A percentile compares a stretch with the other conserved stretches of the same genome.
Conservation (phyloP, 2,888 invertebrate genomes). For the Patella ulyssiponensis region DNA sequence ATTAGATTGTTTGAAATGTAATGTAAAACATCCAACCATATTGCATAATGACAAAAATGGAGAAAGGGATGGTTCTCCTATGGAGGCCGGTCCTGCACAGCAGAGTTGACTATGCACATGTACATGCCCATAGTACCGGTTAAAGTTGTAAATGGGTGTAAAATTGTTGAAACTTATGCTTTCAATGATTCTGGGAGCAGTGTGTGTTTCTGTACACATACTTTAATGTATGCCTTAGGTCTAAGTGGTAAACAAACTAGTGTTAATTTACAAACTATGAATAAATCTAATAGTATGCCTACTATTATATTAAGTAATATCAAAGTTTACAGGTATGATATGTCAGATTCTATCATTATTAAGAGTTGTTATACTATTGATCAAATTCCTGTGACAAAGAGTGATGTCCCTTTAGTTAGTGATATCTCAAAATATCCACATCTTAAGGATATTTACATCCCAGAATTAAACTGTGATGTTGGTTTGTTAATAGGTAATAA, state of each 20-base stretch:
- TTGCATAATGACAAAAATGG: too few species aligned
- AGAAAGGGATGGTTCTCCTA: background rate
- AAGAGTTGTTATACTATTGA: background rate
- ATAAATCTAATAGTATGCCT: background rate
- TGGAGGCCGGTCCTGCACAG: background rate
- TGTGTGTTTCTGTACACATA: slow-evolving; percentile 20
- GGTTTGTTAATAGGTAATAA: slow-evolving; percentile 15
- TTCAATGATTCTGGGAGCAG: slow-evolving; percentile 22
- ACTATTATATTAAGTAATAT: background rate
- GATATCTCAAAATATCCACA: slow-evolving; percentile 9
- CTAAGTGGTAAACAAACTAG: slow-evolving; percentile 12
- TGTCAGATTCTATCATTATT: background rate
- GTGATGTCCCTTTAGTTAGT: background rate
- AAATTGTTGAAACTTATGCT: slow-evolving; percentile 21
- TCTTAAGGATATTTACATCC: slow-evolving; percentile 10
- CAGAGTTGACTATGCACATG: background rate
- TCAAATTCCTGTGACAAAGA: background rate
- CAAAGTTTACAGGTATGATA: background rate
- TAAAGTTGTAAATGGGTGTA: background rate
- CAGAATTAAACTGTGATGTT: background rate
- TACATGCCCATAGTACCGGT: slow-evolving; percentile 29
- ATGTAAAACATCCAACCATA: too few species aligned
- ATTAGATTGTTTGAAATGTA: too few species aligned
- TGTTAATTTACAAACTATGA: slow-evolving; percentile 21
- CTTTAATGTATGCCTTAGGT: background rate